Evolutionary conservation across 2,888 invertebrate species (phyloP), one percentile per base, ranked within the genome.

Genomic region (Eristalis intricaria): DNA sequence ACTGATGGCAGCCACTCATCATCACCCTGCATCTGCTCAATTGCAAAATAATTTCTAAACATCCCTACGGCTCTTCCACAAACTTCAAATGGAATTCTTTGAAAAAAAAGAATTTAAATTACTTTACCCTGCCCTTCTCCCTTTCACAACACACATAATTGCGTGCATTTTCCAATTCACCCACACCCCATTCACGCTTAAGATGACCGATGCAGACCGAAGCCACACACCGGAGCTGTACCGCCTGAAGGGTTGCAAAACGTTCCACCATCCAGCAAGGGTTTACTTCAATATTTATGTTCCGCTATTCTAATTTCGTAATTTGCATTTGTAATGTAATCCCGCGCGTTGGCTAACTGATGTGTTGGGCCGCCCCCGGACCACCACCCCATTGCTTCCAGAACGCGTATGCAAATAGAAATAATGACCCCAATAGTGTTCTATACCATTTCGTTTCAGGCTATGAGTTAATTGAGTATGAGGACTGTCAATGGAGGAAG

Each of bases 321-420:
- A 82, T 86, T 86, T 86, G 86, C 86, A 86, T 86, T 83, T 74
- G 82, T 70, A 86, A 86, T 86, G 74, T 86, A 73, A 83, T 70
- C 70, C 78, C 38, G 58, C 64, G 50, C 19, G 38, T 58, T 60
- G 69, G 71, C 68, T 81, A 81, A 68, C 81, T 73, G 71, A 58
- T 81, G 58, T 50, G n/a, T 19, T 40, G 56, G 65, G 13, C 38
- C 71, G 60, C 19, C 32, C 76, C n/a, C n/a, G n/a, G 23, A 19
- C 43, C 29, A 29, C 13, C 4, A 26, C n/a, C 19, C 61, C 61
- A 61, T 15, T 23, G 11, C 58, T 32, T 63, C 8, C 65, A 15
- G 19, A 19, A 60, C 19, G 32, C 29, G 29, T 75, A 75, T 64
- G 84, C 80, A 80, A 80, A 80, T 66, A 66, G 61, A 66, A 80